Evolutionary conservation across 2,113 vertebrate species (phyloP).

Genomic region (Mugil cephalus): DNA sequence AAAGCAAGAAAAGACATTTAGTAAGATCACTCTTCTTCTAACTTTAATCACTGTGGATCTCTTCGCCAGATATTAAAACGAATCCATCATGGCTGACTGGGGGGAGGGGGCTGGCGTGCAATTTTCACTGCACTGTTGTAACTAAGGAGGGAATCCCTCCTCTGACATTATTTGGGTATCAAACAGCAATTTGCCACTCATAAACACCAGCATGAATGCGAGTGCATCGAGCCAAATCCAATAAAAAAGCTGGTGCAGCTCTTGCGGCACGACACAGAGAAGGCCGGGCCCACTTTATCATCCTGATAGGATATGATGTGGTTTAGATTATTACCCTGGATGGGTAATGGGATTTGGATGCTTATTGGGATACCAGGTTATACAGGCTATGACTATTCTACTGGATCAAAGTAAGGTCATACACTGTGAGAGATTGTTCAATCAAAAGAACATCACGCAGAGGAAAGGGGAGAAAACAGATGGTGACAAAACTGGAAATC

Average conservation of each 20-base stretch:
- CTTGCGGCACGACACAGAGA: slow-evolving; percentile 45
- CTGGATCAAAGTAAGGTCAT: slow-evolving; percentile 55
- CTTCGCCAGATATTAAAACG: slow-evolving; percentile 81
- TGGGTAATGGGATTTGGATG: slow-evolving; percentile 72
- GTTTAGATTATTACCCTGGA: slow-evolving; percentile 72
- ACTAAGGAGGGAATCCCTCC: slow-evolving; percentile 52
- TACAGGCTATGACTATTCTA: slow-evolving; percentile 49
- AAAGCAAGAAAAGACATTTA: slow-evolving; percentile 29
- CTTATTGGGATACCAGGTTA: slow-evolving; percentile 66
- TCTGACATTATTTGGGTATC: slow-evolving; percentile 76
- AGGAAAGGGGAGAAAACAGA: slow-evolving; percentile 50
- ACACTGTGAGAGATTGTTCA: slow-evolving; percentile 40
- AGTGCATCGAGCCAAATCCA: slow-evolving; percentile 70
- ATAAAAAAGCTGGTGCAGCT: slow-evolving; percentile 60
- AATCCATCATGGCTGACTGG: slow-evolving; percentile 80
- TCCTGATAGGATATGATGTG: slow-evolving; percentile 73
- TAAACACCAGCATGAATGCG: slow-evolving; percentile 65
- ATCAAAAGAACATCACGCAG: slow-evolving; percentile 62
- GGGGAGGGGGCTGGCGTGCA: slow-evolving; percentile 53
- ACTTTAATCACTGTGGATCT: slow-evolving; percentile 66
- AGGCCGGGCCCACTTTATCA: slow-evolving; percentile 69
- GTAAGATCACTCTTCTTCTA: slow-evolving; percentile 11
- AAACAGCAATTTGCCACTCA: slow-evolving; percentile 78
- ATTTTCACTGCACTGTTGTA: slow-evolving; percentile 60
- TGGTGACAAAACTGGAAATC: slow-evolving; percentile 66